Evolutionary conservation across 2,113 vertebrate genomes (phyloP).

Genomic region (Pelodiscus sinensis): DNA sequence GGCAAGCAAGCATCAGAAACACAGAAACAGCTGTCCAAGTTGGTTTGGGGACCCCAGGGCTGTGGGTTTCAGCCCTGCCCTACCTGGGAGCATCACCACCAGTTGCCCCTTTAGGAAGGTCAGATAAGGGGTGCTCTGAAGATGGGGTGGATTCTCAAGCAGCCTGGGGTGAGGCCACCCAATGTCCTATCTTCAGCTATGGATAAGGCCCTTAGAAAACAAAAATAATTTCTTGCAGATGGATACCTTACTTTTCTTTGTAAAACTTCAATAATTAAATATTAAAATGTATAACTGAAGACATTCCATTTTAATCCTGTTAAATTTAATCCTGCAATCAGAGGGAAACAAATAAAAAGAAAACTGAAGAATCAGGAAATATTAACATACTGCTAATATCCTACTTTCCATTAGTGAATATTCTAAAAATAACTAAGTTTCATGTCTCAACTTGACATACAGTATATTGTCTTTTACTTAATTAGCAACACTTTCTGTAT

Average conservation of each 20-base stretch:
- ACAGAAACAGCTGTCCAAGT: no score
- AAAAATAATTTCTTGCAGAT: not conserved
- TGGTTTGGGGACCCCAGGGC: no score
- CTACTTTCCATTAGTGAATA: constrained; percentile 3
- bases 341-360: not conserved
- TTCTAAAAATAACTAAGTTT: constrained; percentile 35
- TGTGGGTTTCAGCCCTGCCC: no score
- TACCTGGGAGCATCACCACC: no score
- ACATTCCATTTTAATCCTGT: not conserved
- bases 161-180: not conserved
- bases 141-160: no score
- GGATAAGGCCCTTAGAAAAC: not conserved
- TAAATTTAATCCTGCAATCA: not conserved
- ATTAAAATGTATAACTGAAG: not conserved
- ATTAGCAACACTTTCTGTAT: constrained; percentile 34
- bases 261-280: not conserved
- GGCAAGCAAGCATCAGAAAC: no score
- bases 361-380: not conserved
- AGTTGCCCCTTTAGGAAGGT: no score
- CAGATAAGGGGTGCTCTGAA: no score
- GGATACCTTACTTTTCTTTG: not conserved
- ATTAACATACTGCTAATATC: not conserved
- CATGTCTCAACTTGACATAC: not conserved
- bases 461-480: constrained; percentile 50
- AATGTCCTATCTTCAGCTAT: not conserved